Conservation (phyloP, 2,797 vertebrate species). For the Silurus lanzhouensis region DNA sequence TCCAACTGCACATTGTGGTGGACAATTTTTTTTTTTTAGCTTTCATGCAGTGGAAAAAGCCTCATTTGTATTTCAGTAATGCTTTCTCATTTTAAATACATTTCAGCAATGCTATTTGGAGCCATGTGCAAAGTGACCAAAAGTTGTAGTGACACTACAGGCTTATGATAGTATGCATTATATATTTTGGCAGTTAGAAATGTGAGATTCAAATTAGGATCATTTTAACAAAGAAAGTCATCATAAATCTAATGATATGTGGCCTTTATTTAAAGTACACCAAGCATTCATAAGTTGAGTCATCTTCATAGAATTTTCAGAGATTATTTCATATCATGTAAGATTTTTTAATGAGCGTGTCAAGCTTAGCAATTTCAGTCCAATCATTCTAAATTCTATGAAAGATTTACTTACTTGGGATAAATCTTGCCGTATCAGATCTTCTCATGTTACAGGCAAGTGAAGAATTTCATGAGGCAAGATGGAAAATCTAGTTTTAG, state of each 20-base stretch:
- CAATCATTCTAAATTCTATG: not conserved
- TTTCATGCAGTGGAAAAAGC: not conserved
- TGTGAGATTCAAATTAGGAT: not conserved
- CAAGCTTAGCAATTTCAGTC: not conserved
- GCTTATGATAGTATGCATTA: not conserved
- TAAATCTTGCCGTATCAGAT: not conserved
- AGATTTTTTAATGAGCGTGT: not conserved
- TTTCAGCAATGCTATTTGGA: constrained; percentile 11
- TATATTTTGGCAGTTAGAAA: not conserved
- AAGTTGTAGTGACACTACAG: constrained; percentile 1
- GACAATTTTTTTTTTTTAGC: not conserved
- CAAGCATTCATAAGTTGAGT: constrained; percentile 18
- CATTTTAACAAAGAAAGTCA: not conserved
- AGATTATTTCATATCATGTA: not conserved
- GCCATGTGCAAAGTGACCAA: constrained; percentile 1
- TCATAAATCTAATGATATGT: not conserved
- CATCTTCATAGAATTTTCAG: not conserved
- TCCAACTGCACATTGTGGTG: not conserved
- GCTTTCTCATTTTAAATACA: not conserved
- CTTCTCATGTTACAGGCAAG: not conserved
- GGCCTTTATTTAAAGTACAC: not conserved
- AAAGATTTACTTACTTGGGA: not conserved
- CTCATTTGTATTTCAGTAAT: constrained; percentile 8
- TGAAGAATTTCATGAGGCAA: not conserved
- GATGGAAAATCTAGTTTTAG: not conserved